Percentiles rank a stretch among this genome's conserved stretches.
Evolutionary conservation across 2,797 vertebrate species (phyloP).

Genomic region (Melopsittacus undulatus): DNA sequence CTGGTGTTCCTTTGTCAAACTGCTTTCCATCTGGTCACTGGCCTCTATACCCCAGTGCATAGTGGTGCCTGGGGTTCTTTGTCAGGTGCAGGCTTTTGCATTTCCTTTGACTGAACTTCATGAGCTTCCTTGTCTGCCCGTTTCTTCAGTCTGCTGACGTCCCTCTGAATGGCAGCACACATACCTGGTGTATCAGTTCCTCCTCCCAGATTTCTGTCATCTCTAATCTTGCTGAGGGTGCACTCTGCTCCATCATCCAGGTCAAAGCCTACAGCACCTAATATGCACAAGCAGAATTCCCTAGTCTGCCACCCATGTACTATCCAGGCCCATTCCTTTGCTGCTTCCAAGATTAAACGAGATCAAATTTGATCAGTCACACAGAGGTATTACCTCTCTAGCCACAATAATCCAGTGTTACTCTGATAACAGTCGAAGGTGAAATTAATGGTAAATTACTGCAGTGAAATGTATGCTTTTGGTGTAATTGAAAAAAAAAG

Average conservation of each 20-base stretch:
- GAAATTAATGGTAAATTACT: not conserved
- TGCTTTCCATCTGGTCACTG: not conserved
- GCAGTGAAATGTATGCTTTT: not conserved
- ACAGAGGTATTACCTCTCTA: not conserved
- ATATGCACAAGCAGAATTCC: not conserved
- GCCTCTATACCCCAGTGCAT: rapidly evolving
- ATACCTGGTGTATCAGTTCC: not conserved
- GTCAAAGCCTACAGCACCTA: not conserved
- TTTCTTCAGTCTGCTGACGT: not conserved
- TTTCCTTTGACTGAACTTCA: not conserved
- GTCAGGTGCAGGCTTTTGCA: not conserved
- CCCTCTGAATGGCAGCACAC: not conserved
- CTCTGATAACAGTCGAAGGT: not conserved
- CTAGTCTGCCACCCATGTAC: not conserved
- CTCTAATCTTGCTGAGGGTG: not conserved
- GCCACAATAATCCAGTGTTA: not conserved
- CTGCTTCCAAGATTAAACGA: not conserved
- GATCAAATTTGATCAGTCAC: not conserved
- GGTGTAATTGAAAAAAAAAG: not conserved
- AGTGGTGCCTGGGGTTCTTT: not conserved
- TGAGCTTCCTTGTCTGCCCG: not conserved
- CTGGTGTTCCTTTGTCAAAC: not conserved
- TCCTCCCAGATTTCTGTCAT: not conserved
- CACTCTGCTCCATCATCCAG: not conserved
- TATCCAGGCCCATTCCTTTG: not conserved